Base-by-base conservation (phyloP, 2,888 invertebrate genomes). In the Drosophila algonquin region DNA sequence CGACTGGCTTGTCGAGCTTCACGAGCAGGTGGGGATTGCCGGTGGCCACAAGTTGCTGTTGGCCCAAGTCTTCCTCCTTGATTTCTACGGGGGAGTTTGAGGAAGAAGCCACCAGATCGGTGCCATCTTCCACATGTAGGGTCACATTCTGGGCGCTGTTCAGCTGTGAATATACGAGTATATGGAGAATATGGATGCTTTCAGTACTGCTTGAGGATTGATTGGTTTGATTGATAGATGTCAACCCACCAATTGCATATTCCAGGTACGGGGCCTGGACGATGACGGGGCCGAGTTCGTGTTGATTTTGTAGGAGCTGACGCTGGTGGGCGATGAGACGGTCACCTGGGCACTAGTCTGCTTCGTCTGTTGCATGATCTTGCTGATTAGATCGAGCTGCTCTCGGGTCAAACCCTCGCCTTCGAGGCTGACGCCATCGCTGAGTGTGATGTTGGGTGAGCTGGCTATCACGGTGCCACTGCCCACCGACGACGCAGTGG, bases 1-100 rank as follows among this genome's bases (percentile, higher is more conserved):
- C 97, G 69, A 98, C 98, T 51, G 98, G 98, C 90, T 97, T 97
- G 70, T 96, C 96, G 48, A 94, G 93, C 81, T 94, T 92, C 18
- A 92, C 90, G 74, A 92, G 87, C 67, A 92, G 81, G 75, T 92
- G 91, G 64, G 90, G 91, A 80, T 90, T 90, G 32, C 90, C 90
- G 57, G 87, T 80, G 24, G 82, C 76, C 44, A 83, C 89, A 69
- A 93, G 78, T 2, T 40, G 40, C 83, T 90, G 77, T 81, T 90
- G 80, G 59, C 57, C 73, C 21, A 80, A 73, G 50, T 87, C 70
- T 48, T 90, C 90, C 56, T 90, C 92, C 65, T 76, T 79, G 56
- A 67, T 73, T 56, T 88, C 90, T 40, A 75, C 77, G 57, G 82
- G 81, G 10, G 89, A 76, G 40, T 74, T 81, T 16, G 85, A 69